Conservation (phyloP, 2,113 vertebrate species). For the Propithecus coquereli region DNA sequence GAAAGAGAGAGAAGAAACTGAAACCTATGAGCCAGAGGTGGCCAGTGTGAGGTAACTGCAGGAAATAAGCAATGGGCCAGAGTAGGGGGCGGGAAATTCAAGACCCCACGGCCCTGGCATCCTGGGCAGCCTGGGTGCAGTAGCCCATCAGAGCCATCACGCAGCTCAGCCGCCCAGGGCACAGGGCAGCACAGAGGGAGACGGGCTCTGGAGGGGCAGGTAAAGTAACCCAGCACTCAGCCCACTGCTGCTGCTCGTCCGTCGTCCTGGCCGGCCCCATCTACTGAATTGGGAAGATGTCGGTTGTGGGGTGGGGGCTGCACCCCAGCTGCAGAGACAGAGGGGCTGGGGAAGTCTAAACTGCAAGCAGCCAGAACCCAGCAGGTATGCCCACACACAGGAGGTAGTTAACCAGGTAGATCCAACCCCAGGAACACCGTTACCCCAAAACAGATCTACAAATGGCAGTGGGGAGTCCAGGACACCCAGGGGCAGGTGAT, state of each 20-base stretch:
- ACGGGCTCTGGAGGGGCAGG: rapidly evolving
- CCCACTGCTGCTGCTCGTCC: background rate
- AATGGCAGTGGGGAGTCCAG: no score
- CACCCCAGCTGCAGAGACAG: background rate
- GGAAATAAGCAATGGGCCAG: background rate
- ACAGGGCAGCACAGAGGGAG: background rate
- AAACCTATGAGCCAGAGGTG: background rate
- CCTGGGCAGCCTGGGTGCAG: background rate
- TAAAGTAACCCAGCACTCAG: background rate
- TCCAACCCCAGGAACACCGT: background rate
- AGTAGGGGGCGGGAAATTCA: background rate
- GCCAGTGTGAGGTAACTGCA: background rate
- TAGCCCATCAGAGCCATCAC: background rate
- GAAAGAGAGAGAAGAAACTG: no score
- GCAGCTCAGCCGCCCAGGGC: background rate
- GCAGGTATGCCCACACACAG: background rate
- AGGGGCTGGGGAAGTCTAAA: no score
- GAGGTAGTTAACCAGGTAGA: background rate
- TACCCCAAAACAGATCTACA: background rate
- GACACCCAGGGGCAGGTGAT: no score
- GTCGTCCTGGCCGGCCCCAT: no score
- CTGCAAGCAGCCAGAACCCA: background rate
- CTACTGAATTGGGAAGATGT: background rate
- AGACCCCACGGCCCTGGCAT: background rate
- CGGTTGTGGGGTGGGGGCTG: background rate